Conservation (phyloP, 2,113 vertebrate genomes). For the Panurus biarmicus region DNA sequence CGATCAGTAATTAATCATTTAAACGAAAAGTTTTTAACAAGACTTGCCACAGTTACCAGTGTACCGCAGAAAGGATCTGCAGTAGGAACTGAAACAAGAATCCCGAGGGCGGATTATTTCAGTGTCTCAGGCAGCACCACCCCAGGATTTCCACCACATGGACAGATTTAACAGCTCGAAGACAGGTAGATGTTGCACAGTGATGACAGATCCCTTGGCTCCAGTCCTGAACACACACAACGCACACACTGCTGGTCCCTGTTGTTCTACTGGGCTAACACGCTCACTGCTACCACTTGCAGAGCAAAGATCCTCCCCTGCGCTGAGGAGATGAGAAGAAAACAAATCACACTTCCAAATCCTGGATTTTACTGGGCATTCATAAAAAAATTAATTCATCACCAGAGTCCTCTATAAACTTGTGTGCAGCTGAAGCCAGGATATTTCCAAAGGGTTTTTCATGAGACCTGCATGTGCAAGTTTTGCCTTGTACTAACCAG, state of each 20-base stretch:
- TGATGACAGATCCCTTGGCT: background rate
- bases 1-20: background rate
- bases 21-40: background rate
- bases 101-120: slow-evolving; percentile 13
- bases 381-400: background rate
- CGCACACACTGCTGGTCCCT: background rate
- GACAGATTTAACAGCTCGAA: background rate
- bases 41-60: background rate
- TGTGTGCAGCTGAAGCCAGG: background rate
- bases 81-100: background rate
- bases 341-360: background rate
- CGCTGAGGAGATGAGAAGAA: background rate
- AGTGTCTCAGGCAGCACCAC: background rate
- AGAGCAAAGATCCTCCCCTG: background rate
- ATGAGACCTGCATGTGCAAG: background rate
- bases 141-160: background rate
- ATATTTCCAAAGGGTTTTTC: background rate
- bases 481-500: background rate
- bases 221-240: background rate
- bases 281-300: background rate
- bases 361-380: background rate
- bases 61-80: background rate
- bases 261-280: background rate
- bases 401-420: background rate
- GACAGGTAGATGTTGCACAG: background rate